Evolutionary conservation across 2,888 invertebrate genomes (phyloP).

Genomic region (Chironomus riparius): DNA sequence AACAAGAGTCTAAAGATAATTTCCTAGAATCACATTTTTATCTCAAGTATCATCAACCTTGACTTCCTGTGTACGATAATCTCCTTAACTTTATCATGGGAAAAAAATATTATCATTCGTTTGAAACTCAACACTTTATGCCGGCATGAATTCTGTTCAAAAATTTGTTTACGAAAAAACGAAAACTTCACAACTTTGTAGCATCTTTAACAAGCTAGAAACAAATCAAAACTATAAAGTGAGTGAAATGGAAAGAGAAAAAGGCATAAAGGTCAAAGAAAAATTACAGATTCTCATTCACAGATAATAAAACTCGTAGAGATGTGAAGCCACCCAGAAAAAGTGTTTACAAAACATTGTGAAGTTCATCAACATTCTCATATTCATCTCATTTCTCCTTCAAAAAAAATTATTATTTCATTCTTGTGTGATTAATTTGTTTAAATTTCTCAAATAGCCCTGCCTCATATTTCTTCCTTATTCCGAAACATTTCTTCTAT

Average conservation of each 20-base stretch:
- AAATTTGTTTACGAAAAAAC: too few species aligned
- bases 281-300: background rate
- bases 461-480: background rate
- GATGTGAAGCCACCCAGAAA: background rate
- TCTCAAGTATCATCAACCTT: too few species aligned
- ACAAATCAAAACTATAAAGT: too few species aligned
- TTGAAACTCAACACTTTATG: too few species aligned
- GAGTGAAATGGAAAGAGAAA: too few species aligned
- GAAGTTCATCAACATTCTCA: background rate
- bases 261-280: background rate
- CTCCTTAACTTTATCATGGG: too few species aligned
- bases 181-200: background rate
- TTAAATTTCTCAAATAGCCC: slow-evolving; percentile 12
- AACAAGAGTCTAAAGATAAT: too few species aligned
- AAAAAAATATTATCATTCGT: too few species aligned
- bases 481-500: background rate
- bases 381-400: background rate
- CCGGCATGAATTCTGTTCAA: too few species aligned
- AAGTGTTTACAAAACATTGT: background rate
- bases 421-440: slow-evolving; percentile 4
- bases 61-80: too few species aligned
- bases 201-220: background rate
- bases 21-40: too few species aligned
- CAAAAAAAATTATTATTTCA: background rate
- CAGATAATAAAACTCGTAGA: background rate